These are phyloP conservation scores for Scatophagus argus DNA, from an alignment of 2,113 vertebrate genomes.

Conservation along the genomic window DNA sequence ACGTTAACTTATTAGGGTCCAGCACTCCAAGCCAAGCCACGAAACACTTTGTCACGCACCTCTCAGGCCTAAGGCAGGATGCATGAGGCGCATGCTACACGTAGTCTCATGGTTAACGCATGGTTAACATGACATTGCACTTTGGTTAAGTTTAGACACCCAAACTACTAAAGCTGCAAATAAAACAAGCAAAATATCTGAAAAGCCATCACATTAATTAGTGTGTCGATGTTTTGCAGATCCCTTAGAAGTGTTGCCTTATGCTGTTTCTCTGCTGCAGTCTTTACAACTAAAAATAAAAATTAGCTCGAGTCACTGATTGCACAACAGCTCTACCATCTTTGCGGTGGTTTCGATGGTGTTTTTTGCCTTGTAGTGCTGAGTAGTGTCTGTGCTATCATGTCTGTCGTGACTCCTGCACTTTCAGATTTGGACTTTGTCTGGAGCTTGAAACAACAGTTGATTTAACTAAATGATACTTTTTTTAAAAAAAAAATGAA, in stretches of 20 bases:
- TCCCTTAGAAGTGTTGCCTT: not conserved
- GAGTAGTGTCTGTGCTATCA: no score
- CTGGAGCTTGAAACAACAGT: not conserved
- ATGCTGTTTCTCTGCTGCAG: not conserved
- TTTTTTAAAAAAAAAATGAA: no score
- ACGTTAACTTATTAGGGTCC: no score
- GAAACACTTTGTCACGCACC: no score
- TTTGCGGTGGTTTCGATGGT: constrained; percentile 1
- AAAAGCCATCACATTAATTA: not conserved
- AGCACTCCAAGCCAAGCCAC: no score
- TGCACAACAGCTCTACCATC: not conserved
- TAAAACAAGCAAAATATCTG: not conserved
- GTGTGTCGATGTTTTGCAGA: not conserved
- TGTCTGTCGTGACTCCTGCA: not conserved
- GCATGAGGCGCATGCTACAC: no score
- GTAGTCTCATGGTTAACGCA: no score
- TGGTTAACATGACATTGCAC: no score
- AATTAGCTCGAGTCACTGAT: not conserved
- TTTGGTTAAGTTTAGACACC: no score
- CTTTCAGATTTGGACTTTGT: not conserved
- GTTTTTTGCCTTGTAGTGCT: not conserved
- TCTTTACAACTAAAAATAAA: not conserved
- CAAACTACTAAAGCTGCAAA: not conserved
- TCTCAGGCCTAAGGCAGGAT: no score
- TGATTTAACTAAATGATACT: not conserved